Evolutionary conservation across 2,797 vertebrate species (phyloP).

Genomic region (Gobio occitaniae): DNA sequence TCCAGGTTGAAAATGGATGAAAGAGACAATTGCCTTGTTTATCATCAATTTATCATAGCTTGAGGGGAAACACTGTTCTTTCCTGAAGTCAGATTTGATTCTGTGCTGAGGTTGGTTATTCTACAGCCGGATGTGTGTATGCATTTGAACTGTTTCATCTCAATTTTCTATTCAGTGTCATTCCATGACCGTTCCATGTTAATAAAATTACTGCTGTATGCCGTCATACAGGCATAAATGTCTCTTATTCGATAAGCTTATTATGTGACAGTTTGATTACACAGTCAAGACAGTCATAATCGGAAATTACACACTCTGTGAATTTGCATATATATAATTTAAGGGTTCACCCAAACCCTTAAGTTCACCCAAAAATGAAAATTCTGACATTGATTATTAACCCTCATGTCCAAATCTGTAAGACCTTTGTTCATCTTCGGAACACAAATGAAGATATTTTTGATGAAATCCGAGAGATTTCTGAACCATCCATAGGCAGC

Average conservation of each 20-base stretch:
- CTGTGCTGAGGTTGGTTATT: background rate
- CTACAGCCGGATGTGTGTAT: background rate
- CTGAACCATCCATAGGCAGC: no score
- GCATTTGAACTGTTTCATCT: background rate
- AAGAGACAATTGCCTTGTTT: conserved; percentile 45
- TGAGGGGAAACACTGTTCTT: conserved; percentile 35
- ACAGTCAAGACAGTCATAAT: background rate
- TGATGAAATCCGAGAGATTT: no score
- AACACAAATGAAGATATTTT: no score
- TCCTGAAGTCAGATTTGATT: conserved; percentile 46
- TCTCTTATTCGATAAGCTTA: conserved; percentile 1
- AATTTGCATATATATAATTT: background rate
- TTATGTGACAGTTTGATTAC: conserved; percentile 26
- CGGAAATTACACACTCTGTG: background rate
- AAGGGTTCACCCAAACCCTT: no score
- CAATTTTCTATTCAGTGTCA: background rate
- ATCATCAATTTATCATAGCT: conserved; percentile 40
- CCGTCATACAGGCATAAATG: background rate
- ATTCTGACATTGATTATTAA: no score
- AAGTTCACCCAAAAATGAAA: no score
- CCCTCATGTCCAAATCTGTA: no score
- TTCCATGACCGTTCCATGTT: background rate
- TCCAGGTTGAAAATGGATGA: conserved; percentile 23
- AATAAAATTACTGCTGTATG: conserved; percentile 4
- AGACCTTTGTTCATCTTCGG: no score